phyloP scores from a whole-genome alignment of 2,797 vertebrate genomes.

The Sylvilagus floridanus region DNA sequence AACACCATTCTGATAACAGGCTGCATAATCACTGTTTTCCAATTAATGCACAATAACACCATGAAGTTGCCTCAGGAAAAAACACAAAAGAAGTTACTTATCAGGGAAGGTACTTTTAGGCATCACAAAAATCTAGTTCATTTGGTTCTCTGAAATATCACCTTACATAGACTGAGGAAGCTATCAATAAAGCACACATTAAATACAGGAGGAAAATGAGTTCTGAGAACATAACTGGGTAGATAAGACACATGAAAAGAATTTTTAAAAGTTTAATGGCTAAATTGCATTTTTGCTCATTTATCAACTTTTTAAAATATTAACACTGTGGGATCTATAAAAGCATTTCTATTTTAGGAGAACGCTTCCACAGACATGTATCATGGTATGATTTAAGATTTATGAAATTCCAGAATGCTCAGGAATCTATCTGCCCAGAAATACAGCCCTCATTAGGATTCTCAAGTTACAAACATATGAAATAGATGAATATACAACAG shows the following conservation, averaged over 20 bases:
- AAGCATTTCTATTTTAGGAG: conserved; percentile 79
- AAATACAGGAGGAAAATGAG: conserved; percentile 48
- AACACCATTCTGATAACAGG: neutral
- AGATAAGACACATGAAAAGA: conserved; percentile 20
- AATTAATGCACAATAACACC: neutral
- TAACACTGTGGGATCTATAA: conserved; percentile 78
- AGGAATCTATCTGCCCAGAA: conserved; percentile 80
- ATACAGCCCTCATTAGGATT: conserved; percentile 73
- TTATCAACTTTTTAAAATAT: conserved; percentile 80
- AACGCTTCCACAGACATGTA: conserved; percentile 72
- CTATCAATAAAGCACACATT: conserved; percentile 42
- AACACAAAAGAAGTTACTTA: neutral
- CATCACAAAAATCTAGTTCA: neutral
- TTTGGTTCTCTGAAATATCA: neutral
- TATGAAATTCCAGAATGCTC: conserved; percentile 82
- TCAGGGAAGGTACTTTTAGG: neutral
- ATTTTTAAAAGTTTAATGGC: conserved; percentile 69
- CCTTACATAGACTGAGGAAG: conserved; percentile 29
- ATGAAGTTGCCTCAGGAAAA: neutral
- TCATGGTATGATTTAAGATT: conserved; percentile 81
- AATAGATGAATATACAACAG: neutral
- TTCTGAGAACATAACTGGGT: conserved; percentile 39
- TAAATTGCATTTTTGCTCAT: conserved; percentile 75
- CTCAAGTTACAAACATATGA: conserved; percentile 53
- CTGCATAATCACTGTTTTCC: neutral